phyloP scores from a whole-genome alignment of 2,113 vertebrate genomes.

The Aldabrachelys gigantea region DNA sequence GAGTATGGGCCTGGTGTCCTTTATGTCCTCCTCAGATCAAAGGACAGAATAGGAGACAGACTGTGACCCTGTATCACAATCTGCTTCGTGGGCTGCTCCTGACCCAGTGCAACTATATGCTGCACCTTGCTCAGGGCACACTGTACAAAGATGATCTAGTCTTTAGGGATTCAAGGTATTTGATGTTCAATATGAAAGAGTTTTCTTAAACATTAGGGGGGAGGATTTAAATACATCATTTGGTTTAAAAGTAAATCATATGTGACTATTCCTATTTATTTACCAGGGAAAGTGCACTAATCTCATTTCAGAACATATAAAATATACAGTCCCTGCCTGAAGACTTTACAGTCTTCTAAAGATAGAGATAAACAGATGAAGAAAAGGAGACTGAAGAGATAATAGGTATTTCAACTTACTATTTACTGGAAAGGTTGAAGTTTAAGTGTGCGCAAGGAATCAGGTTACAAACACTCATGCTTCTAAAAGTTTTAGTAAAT shows the following conservation, averaged over 20 bases:
- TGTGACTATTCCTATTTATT: background rate
- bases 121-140: background rate
- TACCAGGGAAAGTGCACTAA: background rate
- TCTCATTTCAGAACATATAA: background rate
- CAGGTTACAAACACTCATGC: background rate
- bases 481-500: background rate
- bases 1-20: background rate
- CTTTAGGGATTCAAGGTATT: background rate
- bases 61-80: background rate
- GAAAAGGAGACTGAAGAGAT: background rate
- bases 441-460: slow-evolving; percentile 16
- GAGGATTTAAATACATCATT: background rate
- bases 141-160: background rate
- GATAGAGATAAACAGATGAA: background rate
- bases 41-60: background rate
- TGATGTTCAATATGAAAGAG: background rate
- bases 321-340: background rate
- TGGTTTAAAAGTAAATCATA: background rate
- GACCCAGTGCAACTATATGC: background rate
- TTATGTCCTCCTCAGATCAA: background rate
- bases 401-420: background rate
- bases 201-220: background rate
- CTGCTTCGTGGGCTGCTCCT: background rate
- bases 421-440: background rate
- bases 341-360: background rate